phyloP scores from a whole-genome alignment of 2,113 vertebrate genomes.

The Crypturellus undulatus region DNA sequence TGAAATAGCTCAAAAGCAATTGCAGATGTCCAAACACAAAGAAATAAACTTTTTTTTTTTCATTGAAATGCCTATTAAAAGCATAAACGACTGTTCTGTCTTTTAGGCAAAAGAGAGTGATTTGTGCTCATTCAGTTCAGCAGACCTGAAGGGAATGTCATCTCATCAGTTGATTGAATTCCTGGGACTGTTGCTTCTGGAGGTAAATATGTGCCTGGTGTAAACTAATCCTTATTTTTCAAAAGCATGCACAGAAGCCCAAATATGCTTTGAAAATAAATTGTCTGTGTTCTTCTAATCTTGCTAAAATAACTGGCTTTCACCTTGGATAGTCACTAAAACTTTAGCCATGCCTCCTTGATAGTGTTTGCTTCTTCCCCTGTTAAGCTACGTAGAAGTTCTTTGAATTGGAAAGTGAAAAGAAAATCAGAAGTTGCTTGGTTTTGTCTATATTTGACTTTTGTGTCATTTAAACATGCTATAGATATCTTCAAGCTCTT shows the following conservation, averaged over 20 bases:
- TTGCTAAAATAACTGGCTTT: background rate
- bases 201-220: constrained; percentile 75
- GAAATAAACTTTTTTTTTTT: background rate
- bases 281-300: background rate
- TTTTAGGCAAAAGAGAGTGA: constrained; percentile 88
- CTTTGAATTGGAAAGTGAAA: background rate
- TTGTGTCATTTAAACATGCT: background rate
- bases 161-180: constrained; percentile 94
- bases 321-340: background rate
- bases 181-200: constrained; percentile 87
- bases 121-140: constrained; percentile 81
- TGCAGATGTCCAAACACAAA: background rate
- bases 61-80: background rate
- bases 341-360: background rate
- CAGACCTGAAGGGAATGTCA: constrained; percentile 87
- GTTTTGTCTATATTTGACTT: background rate
- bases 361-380: background rate
- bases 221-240: background rate
- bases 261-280: background rate
- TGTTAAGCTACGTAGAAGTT: background rate
- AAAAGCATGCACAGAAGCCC: background rate
- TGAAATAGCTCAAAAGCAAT: background rate
- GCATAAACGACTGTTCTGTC: background rate
- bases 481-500: background rate
- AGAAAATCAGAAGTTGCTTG: background rate